These are phyloP conservation scores for Protobothrops flavoviridis DNA, from an alignment of 2,113 vertebrate genomes.

Conservation along the genomic window DNA sequence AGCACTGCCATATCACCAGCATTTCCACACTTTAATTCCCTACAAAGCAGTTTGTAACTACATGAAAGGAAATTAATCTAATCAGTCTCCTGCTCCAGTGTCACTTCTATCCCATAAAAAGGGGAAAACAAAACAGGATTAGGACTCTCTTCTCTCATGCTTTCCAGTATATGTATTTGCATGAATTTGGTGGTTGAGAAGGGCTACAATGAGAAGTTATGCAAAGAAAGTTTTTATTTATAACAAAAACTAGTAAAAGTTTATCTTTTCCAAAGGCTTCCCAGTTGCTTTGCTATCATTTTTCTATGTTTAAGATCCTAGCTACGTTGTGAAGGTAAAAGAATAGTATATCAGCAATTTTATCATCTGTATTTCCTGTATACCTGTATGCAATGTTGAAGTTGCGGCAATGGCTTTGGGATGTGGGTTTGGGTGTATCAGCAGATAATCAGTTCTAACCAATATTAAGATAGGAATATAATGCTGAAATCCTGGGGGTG, in stretches of 20 bases:
- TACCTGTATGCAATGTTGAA: neutral
- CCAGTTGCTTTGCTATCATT: neutral
- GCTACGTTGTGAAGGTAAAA: neutral
- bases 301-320: neutral
- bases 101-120: neutral
- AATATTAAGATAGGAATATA: neutral
- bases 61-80: neutral
- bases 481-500: neutral
- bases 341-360: neutral
- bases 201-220: neutral
- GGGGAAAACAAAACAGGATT: neutral
- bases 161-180: neutral
- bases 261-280: neutral
- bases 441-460: neutral
- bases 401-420: neutral
- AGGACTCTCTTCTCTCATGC: neutral
- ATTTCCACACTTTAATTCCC: neutral
- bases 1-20: neutral
- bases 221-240: neutral
- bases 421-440: neutral
- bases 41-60: neutral
- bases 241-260: neutral
- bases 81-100: neutral
- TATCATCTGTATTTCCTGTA: neutral
- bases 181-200: neutral